phyloP scores from a whole-genome alignment of 2,888 invertebrate species.

The Trachelus tabidus region DNA sequence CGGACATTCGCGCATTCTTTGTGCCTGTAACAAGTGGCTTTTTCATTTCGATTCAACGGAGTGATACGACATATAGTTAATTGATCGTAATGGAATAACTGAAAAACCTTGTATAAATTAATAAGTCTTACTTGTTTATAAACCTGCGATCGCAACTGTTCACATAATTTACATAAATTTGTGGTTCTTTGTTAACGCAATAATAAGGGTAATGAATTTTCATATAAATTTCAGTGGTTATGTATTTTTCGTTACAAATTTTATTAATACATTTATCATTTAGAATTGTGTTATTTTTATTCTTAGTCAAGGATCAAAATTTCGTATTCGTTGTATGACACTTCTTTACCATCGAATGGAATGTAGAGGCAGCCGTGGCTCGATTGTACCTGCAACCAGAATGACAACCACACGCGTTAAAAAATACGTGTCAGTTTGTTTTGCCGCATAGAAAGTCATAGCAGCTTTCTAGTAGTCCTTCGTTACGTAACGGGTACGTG shows the following conservation, averaged over 20 bases:
- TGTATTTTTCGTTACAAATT: neutral
- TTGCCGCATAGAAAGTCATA: neutral
- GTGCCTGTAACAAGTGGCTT: neutral
- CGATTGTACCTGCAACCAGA: conserved; percentile 53
- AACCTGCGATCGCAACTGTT: neutral
- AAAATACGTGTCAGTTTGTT: conserved; percentile 1
- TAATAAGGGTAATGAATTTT: neutral
- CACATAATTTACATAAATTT: neutral
- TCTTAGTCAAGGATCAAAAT: conserved; percentile 70
- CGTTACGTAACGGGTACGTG: neutral
- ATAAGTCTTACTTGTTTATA: neutral
- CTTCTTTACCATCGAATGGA: conserved; percentile 73
- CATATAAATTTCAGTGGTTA: neutral
- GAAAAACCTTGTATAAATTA: neutral
- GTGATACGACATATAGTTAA: neutral
- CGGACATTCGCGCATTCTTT: neutral
- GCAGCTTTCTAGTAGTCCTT: neutral
- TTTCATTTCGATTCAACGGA: neutral
- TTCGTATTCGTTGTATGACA: conserved; percentile 75
- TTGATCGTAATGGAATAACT: neutral
- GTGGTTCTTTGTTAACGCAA: neutral
- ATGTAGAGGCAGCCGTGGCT: conserved; percentile 64
- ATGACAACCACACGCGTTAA: neutral
- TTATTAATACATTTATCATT: neutral
- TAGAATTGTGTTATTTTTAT: neutral